Percentiles rank a stretch among this genome's conserved stretches.
phyloP scores from a whole-genome alignment of 30 jellyfish, hydroid and myxozoan species.

The Turritopsis dohrnii region DNA sequence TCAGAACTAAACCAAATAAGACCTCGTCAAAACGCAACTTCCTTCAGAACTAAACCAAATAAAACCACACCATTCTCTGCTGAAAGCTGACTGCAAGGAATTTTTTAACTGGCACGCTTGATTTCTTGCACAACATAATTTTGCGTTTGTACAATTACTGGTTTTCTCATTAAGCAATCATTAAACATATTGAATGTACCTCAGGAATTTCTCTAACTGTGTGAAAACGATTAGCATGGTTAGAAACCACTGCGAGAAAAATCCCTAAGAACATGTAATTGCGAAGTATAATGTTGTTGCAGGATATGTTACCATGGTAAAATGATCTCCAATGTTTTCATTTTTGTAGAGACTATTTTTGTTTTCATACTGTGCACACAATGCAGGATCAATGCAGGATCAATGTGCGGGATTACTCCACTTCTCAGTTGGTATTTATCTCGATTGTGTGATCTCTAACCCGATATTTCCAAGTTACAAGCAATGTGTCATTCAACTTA shows the following conservation, averaged over 20 bases:
- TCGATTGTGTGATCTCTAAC: too few relatives aligned
- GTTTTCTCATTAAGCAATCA: not conserved
- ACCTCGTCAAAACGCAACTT: too few relatives aligned
- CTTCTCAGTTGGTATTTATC: too few relatives aligned
- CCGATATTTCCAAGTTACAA: too few relatives aligned
- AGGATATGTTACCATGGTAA: not conserved
- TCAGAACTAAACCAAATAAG: too few relatives aligned
- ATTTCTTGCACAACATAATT: not conserved
- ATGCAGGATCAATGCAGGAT: too few relatives aligned
- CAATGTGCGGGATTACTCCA: not conserved
- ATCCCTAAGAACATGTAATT: not conserved
- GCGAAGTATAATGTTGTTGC: not conserved
- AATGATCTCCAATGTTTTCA: not conserved
- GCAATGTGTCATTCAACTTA: too few relatives aligned
- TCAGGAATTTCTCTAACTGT: not conserved
- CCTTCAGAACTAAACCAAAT: too few relatives aligned
- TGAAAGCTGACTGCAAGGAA: too few relatives aligned
- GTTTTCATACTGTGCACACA: not conserved
- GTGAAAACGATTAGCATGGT: not conserved
- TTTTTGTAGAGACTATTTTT: not conserved
- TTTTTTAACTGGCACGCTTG: too few relatives aligned
- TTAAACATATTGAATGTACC: not conserved
- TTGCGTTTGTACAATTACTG: not conserved
- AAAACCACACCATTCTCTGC: too few relatives aligned
- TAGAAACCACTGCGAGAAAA: too few relatives aligned